These are phyloP conservation scores for Cerastis leucographa DNA, from an alignment of 2,888 invertebrate genomes.

Conservation along the genomic window DNA sequence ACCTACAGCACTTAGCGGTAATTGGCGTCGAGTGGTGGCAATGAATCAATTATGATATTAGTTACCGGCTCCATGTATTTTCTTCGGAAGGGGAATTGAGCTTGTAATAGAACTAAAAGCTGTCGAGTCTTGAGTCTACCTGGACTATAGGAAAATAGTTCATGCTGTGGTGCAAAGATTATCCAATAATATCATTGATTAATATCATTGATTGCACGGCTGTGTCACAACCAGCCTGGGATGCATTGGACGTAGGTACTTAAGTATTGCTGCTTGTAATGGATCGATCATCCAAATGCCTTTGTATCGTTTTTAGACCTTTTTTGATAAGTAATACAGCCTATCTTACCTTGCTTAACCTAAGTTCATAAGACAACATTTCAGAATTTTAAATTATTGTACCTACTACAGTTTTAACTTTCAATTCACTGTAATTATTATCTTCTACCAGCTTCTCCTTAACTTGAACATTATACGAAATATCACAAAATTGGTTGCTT, in stretches of 20 bases:
- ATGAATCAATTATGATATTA: slow-evolving; percentile 3
- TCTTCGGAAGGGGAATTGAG: background rate
- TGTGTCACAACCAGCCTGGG: background rate
- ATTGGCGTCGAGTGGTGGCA: slow-evolving; percentile 27
- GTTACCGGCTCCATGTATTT: slow-evolving; percentile 11
- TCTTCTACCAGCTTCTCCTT: slow-evolving; percentile 43
- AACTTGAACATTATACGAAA: slow-evolving; percentile 67
- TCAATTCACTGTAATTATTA: slow-evolving; percentile 4
- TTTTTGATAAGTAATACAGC: background rate
- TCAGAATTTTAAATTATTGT: background rate
- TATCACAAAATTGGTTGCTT: slow-evolving; percentile 70
- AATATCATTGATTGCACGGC: background rate
- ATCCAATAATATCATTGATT: too few species aligned
- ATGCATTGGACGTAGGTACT: background rate
- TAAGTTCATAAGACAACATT: background rate
- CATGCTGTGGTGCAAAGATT: background rate
- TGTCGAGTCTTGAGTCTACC: background rate
- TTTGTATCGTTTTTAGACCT: background rate
- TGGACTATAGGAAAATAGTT: background rate
- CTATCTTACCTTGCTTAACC: background rate
- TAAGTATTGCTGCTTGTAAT: background rate
- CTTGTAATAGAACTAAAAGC: background rate
- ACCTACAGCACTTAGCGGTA: slow-evolving; percentile 28
- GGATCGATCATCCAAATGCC: background rate
- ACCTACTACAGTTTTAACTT: background rate